These are phyloP conservation scores for Lagopus muta DNA, from an alignment of 2,113 vertebrate genomes.

Conservation along the genomic window DNA sequence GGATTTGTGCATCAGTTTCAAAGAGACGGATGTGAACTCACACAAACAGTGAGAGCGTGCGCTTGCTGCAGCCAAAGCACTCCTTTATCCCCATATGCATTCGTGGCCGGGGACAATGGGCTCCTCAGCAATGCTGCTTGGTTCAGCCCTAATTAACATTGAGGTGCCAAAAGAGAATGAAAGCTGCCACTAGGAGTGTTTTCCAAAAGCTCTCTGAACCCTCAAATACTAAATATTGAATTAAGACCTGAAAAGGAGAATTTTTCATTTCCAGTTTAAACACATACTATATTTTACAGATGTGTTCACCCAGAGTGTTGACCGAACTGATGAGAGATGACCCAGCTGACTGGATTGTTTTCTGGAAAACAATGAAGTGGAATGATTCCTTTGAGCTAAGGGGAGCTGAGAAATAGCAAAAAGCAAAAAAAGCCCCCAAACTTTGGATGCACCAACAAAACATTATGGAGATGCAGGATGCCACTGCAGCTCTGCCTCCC, in stretches of 20 bases:
- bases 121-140: accelerated
- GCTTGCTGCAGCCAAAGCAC: slow-evolving; percentile 5
- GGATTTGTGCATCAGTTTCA: not conserved
- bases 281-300: not conserved
- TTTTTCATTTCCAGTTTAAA: not conserved
- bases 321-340: not conserved
- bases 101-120: not conserved
- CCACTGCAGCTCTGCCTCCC: not conserved
- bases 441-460: not conserved
- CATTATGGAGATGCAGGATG: not conserved
- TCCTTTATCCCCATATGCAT: not conserved
- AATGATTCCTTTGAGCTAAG: not conserved
- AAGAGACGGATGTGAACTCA: not conserved
- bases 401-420: not conserved
- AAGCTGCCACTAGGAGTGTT: not conserved
- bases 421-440: not conserved
- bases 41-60: not conserved
- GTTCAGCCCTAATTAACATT: slow-evolving; percentile 16
- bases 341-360: not conserved
- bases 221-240: not conserved
- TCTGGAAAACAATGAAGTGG: not conserved
- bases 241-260: not conserved
- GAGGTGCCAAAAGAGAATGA: slow-evolving; percentile 28
- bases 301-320: not conserved
- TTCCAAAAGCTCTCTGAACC: not conserved